Evolutionary conservation across 2,888 invertebrate species (phyloP).

Genomic region (Oxycera nigricornis): DNA sequence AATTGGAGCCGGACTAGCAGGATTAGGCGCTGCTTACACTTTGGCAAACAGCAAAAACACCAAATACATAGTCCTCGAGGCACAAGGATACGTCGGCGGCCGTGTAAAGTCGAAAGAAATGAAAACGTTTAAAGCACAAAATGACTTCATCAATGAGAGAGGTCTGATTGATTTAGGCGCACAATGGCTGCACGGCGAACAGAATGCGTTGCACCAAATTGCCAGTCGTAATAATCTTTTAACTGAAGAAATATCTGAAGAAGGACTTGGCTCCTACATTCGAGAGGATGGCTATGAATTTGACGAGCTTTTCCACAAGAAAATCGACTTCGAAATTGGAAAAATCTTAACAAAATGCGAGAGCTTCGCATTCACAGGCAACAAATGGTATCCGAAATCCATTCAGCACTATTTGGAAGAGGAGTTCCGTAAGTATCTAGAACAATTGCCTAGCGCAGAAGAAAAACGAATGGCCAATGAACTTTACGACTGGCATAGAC

Average conservation of each 20-base stretch:
- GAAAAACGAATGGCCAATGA: slow-evolving; percentile 60
- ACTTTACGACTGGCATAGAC: slow-evolving; percentile 68
- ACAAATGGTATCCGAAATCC: slow-evolving; percentile 54
- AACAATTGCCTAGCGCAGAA: slow-evolving; percentile 53
- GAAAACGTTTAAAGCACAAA: neutral
- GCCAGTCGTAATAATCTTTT: slow-evolving; percentile 55
- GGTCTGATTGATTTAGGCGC: slow-evolving; percentile 58
- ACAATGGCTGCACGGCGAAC: slow-evolving; percentile 61
- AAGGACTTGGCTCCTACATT: slow-evolving; percentile 66
- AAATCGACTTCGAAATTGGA: slow-evolving; percentile 64
- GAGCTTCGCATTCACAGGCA: slow-evolving; percentile 53
- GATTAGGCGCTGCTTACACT: slow-evolving; percentile 49
- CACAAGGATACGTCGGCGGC: slow-evolving; percentile 67
- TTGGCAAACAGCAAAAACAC: slow-evolving; percentile 41
- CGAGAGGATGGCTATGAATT: slow-evolving; percentile 63
- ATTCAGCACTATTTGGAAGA: slow-evolving; percentile 61
- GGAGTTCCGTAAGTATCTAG: slow-evolving; percentile 56
- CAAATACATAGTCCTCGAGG: slow-evolving; percentile 65
- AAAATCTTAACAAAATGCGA: slow-evolving; percentile 64
- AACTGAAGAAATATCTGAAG: slow-evolving; percentile 58
- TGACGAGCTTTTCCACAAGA: slow-evolving; percentile 62
- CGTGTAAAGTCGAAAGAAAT: slow-evolving; percentile 60
- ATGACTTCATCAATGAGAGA: neutral
- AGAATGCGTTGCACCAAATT: slow-evolving; percentile 58
- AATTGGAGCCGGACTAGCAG: slow-evolving; percentile 51